Evolutionary conservation across 1,140 invertebrate genomes (phyloP), one percentile per base, ranked within the genome.

Genomic region (Zaprionus tsacasi): DNA sequence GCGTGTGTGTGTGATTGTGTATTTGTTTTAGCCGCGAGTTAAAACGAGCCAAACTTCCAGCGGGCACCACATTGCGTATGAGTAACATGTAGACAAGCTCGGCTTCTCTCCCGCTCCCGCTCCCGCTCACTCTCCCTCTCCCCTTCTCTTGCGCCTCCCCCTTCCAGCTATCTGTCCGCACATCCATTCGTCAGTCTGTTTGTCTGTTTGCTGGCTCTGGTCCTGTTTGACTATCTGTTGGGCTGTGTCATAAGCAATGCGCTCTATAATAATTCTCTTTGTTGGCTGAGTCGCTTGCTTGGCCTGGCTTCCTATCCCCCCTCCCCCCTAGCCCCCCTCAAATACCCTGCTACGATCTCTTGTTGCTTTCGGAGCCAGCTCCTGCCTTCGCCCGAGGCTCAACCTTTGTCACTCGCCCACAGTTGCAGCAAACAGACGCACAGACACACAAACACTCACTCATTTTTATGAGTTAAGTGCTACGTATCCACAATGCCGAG

Each of bases 381-480:
- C 6, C 15, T 48, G 27, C 15, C 12, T 30, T 45, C 3, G 52
- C 21, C 12, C 38, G 35, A 50, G 60, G 33, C 69, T 57, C 50
- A 80, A 78, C 69, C 69, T 81, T 80, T 76, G 73, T 61, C 30
- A 59, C n/a, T 30, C 38, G 33, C 52, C 63, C n/a, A 35, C 56
- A 48, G 48, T 54, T 64, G 61, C 61, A 64, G 35, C 21, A 13
- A 21, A 59, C 45, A 25, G 45, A 50, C 17, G 27, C 40, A 68
- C 25, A 45, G 38, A 68, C 17, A 43, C 54, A 64, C 76, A 80
- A 68, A 63, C 58, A 82, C 58, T 70, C 72, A 78, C 77, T 80
- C 85, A 88, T 89, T 88, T 88, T 81, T 89, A 83, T 89, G 85
- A 88, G 83, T 83, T 88, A 88, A 88, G 83, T 89, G 83, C 85